Conservation (phyloP, 2,888 invertebrate genomes). For the Campoletis raptor region DNA sequence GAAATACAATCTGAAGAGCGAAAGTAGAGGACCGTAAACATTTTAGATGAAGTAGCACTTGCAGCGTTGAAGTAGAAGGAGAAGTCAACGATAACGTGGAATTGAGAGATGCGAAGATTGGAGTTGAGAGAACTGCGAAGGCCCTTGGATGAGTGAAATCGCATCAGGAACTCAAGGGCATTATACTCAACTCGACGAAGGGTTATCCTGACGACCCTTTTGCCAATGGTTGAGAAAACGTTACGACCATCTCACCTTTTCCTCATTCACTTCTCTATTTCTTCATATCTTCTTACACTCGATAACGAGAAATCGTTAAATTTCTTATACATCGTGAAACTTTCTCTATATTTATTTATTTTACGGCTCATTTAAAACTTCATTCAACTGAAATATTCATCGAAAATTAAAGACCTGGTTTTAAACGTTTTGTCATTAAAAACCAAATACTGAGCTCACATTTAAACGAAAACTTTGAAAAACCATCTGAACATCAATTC, state of each 20-base stretch:
- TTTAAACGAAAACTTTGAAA: background rate
- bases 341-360: background rate
- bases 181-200: constrained; percentile 37
- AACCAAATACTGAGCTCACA: background rate
- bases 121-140: constrained; percentile 38
- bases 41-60: constrained; percentile 48
- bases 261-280: background rate
- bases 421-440: background rate
- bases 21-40: constrained; percentile 52
- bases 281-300: constrained; percentile 2
- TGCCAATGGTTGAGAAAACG: constrained; percentile 22
- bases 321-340: background rate
- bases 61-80: constrained; percentile 14
- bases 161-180: constrained; percentile 49
- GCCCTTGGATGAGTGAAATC: constrained; percentile 48
- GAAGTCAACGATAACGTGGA: constrained; percentile 43
- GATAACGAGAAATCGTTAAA: constrained; percentile 5
- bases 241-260: constrained; percentile 30
- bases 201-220: constrained; percentile 36
- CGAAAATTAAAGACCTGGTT: background rate
- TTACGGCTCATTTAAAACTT: background rate
- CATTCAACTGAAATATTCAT: background rate
- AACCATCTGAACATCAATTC: background rate
- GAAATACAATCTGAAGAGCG: constrained; percentile 32
- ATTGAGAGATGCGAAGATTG: constrained; percentile 36